Conservation (phyloP, 2,888 invertebrate genomes). For the Drosophila kambysellisi region DNA sequence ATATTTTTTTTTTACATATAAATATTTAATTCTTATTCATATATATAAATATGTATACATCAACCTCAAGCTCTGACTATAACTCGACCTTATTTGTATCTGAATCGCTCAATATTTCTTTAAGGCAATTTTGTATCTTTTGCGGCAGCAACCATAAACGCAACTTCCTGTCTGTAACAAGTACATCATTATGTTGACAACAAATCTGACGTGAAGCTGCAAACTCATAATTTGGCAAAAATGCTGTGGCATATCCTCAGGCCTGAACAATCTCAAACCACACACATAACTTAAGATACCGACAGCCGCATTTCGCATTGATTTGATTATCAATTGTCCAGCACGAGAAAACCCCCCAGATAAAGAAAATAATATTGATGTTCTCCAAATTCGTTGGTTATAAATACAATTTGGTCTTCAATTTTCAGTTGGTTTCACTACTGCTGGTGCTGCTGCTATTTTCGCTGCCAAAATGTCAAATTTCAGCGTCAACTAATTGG, state of each 20-base stretch:
- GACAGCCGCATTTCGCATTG: conserved; percentile 20
- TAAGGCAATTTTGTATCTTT: background rate
- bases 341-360: conserved; percentile 15
- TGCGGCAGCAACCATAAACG: background rate
- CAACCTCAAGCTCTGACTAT: background rate
- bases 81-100: background rate
- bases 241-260: conserved; percentile 5
- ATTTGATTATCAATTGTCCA: conserved; percentile 63
- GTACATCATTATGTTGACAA: conserved; percentile 18
- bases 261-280: conserved; percentile 21
- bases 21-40: background rate
- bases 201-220: conserved; percentile 33
- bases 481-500: conserved; percentile 75
- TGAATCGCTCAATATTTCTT: background rate
- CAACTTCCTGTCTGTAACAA: conserved; percentile 21
- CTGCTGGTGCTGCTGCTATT: conserved; percentile 20
- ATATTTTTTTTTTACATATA: background rate
- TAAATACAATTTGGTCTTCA: conserved; percentile 69
- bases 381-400: conserved; percentile 42
- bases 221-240: conserved; percentile 18
- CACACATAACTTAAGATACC: background rate
- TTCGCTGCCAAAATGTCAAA: conserved; percentile 56
- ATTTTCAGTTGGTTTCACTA: conserved; percentile 62
- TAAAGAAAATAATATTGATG: conserved; percentile 35
- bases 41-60: background rate